Base-by-base conservation (phyloP, 2,113 vertebrate species). In the Turnix velox region DNA sequence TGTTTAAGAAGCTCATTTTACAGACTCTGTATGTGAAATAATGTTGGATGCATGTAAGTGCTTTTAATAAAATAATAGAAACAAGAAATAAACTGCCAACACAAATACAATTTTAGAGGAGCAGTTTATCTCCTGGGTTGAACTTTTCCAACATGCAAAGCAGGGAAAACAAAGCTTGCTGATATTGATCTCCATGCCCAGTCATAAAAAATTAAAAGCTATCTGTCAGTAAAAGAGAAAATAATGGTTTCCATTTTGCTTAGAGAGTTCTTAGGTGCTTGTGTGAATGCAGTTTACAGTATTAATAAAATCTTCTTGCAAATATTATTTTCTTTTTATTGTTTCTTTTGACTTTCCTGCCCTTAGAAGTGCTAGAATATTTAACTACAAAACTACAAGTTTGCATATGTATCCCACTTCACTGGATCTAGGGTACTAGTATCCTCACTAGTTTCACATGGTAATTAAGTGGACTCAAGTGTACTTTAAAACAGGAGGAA, bases 201-300 rank as follows among this genome's bases (percentile, higher is more conserved):
- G 83, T 87, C 86, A 96, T 96, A 96, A 96, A 97, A 96, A 92
- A 94, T 94, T 96, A 89, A 95, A 94, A 89, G 88, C 86, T 96
- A 94, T 94, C 87, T 96, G 78, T 83, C 75, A 87, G 83, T 82
- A 83, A 88, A 95, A 80, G 33, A 76, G 59, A 88, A 93, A 96
- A 84, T 1, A 92, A 93, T 94, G 86, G 49, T 92, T 96, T 94
- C 84, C 63, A 93, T 96, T 96, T 94, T 86, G 61, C 75, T 91
- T 81, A 84, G 77, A 91, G 80, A 89, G 55, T 66, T 93, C 75
- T 88, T 79, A 51, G 94, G 63, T 78, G 39, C 59, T 84, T 58
- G 15, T 63, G 59, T 68, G 93, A 94, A 88, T 72, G 54, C 63
- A 95, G 96, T 96, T 96, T 96, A 96, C 77, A 92, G 31, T 77